These are phyloP conservation scores for Silurus asotus DNA, from an alignment of 2,113 vertebrate genomes.

Conservation along the genomic window DNA sequence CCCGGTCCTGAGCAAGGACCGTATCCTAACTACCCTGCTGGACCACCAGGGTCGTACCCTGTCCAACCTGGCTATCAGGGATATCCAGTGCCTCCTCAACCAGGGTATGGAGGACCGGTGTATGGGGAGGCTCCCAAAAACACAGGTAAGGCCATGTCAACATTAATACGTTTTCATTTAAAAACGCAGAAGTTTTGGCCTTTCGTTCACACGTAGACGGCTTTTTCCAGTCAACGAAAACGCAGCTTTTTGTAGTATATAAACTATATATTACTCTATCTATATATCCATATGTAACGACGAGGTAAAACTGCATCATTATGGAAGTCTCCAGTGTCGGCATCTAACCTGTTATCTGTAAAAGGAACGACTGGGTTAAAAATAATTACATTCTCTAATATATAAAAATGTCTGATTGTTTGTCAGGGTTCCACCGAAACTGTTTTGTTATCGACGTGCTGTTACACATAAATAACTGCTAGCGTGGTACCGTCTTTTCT, in stretches of 20 bases:
- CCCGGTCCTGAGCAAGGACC: conserved; percentile 52
- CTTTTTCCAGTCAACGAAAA: no score
- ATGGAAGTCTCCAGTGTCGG: background rate
- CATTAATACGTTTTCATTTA: no score
- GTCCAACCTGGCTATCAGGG: conserved; percentile 70
- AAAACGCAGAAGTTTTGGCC: no score
- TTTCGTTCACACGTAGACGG: no score
- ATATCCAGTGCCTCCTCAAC: conserved; percentile 61
- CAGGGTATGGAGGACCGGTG: conserved; percentile 74
- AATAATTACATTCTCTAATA: background rate
- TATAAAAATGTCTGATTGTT: background rate
- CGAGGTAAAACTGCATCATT: background rate
- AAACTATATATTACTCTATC: no score
- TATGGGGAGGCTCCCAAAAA: conserved; percentile 83
- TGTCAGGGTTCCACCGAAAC: background rate
- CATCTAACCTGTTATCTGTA: background rate
- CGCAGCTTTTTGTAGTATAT: no score
- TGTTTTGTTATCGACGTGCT: background rate
- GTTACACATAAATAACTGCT: background rate
- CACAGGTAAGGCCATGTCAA: conserved; percentile 71
- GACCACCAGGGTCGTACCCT: conserved; percentile 69
- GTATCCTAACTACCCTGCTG: conserved; percentile 69
- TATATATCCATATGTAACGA: no score
- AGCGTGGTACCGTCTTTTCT: background rate
- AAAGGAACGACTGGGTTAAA: background rate